Evolutionary conservation across 2,113 vertebrate genomes (phyloP).

Genomic region (Orycteropus afer): DNA sequence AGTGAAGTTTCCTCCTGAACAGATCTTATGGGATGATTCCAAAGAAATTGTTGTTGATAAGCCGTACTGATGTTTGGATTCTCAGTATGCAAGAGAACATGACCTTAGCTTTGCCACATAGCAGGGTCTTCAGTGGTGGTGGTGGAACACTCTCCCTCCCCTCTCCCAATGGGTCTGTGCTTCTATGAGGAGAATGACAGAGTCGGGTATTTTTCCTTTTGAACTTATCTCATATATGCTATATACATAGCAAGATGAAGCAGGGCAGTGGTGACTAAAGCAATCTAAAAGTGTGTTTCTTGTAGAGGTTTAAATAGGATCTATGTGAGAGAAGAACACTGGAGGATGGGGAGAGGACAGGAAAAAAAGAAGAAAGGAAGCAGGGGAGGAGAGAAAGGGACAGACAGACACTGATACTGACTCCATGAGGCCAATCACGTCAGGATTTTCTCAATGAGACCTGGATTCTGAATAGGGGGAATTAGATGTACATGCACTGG

Average conservation of each 20-base stretch:
- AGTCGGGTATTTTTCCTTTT: background rate
- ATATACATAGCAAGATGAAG: background rate
- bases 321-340: background rate
- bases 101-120: background rate
- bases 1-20: background rate
- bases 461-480: background rate
- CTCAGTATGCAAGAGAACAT: background rate
- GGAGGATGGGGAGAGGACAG: background rate
- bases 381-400: background rate
- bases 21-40: background rate
- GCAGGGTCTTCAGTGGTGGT: background rate
- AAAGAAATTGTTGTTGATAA: background rate
- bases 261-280: background rate
- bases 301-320: background rate
- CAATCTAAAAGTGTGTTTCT: background rate
- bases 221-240: background rate
- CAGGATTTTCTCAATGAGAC: background rate
- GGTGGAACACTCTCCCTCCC: background rate
- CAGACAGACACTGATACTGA: background rate
- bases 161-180: background rate
- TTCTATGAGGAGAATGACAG: background rate
- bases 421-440: background rate
- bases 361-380: background rate
- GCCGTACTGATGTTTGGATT: background rate
- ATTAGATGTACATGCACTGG: background rate